Percentiles rank a stretch among this genome's conserved stretches.
These are phyloP conservation scores for Conus canariensis DNA, from an alignment of 2,888 invertebrate genomes.

Conservation along the genomic window DNA sequence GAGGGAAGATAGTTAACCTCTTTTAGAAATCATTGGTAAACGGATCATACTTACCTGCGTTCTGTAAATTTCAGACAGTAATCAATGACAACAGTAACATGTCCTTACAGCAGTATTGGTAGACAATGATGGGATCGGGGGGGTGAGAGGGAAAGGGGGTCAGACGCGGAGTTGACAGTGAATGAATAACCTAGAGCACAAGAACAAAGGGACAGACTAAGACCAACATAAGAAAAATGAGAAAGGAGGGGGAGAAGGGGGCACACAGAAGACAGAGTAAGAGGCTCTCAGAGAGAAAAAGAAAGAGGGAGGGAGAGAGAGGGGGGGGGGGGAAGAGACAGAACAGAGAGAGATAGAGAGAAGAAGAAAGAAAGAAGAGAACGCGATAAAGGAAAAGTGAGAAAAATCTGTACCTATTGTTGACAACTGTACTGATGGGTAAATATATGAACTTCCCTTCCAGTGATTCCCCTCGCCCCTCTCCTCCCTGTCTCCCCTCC, in stretches of 20 bases:
- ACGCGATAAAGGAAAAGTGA: neutral
- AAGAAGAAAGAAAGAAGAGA: neutral
- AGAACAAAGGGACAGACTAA: neutral
- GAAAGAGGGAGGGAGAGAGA: slow-evolving; percentile 1
- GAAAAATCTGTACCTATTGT: neutral
- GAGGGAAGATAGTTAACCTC: too few relatives aligned
- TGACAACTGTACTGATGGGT: too few relatives aligned
- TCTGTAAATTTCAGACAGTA: neutral
- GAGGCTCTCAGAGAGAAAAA: neutral
- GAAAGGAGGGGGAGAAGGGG: neutral
- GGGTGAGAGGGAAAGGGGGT: neutral
- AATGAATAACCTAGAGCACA: neutral
- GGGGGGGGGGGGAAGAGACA: neutral
- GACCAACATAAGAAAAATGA: neutral
- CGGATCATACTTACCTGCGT: too few relatives aligned
- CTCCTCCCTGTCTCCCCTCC: too few relatives aligned
- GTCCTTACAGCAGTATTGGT: too few relatives aligned
- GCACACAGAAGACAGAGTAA: neutral
- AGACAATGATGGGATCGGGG: neutral
- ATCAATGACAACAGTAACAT: neutral
- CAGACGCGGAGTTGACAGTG: neutral
- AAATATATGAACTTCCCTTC: too few relatives aligned
- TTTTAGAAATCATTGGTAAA: too few relatives aligned
- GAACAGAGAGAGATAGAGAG: neutral
- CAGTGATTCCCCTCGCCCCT: too few relatives aligned